Evolutionary conservation across 2,888 invertebrate genomes (phyloP), one percentile per base, ranked within the genome.

Genomic region (Trichopria drosophilae): DNA sequence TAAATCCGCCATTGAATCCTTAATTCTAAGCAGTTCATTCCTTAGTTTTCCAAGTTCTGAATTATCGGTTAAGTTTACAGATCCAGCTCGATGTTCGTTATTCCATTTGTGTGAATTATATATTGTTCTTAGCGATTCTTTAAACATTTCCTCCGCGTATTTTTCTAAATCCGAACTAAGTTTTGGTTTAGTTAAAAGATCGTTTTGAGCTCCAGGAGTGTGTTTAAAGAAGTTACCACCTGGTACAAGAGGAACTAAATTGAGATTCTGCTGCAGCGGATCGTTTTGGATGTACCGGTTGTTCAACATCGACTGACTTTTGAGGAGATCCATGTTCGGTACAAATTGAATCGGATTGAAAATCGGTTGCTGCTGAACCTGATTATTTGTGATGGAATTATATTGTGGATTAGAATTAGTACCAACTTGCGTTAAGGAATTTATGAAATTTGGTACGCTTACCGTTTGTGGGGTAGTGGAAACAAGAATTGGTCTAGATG

Each of bases 51-150:
- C 61, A 6, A 70, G 35, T n/a, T 73, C 71, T 0, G 57, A 64
- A 6, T 60, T 43, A 10, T 72, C 72, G 1, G 61, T 41, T 0
- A 61, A 40, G 13, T 63, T 70, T 6, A 65, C 60, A n/a, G 44
- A 47, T 1, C 59, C 62, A 0, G 55, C 42, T 28, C 57, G 65
- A 1, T 63, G 51, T 32, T 75, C 74, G 32, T 66, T 70, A 53
- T 74, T 75, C 74, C 74, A 75, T 35, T 73, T 73, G n/a, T 75
- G 75, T 0, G 72, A 67, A 35, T 68, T 73, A 45, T 75, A 74
- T 15, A 74, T 75, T 0, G 75, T 74, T 52, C 66, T 70, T 36
- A 75, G 36, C 1, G 75, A 75, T 48, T 75, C 75, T 24, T 68
- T 73, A 46, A 75, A 66, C 73, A 75, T 75, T 36, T 75, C 73